phyloP scores from a whole-genome alignment of 2,888 invertebrate species.

The Cataglyphis cursor region DNA sequence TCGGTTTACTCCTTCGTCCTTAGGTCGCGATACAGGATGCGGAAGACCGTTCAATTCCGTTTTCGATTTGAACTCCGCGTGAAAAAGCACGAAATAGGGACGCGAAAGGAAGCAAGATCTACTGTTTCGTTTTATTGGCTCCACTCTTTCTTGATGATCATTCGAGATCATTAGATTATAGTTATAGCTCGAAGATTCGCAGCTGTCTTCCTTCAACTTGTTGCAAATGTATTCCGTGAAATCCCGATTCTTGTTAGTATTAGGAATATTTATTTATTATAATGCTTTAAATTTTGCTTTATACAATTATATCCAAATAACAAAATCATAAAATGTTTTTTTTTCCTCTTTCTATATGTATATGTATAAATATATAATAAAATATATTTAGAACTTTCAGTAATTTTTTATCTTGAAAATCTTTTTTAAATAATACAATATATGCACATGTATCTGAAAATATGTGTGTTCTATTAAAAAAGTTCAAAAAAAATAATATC shows the following conservation, averaged over 20 bases:
- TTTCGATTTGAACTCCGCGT: slow-evolving; percentile 67
- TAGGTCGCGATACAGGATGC: slow-evolving; percentile 67
- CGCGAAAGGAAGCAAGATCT: not conserved
- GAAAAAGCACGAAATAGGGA: not conserved
- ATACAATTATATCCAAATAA: not conserved
- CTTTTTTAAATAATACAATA: not conserved
- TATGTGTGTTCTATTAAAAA: not conserved
- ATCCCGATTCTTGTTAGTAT: not conserved
- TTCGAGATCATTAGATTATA: slow-evolving; percentile 17
- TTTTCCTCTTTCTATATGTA: not conserved
- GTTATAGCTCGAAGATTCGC: slow-evolving; percentile 1
- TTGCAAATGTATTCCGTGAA: slow-evolving; percentile 11
- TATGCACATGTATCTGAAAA: not conserved
- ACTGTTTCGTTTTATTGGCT: slow-evolving; percentile 51
- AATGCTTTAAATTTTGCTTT: not conserved
- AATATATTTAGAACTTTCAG: not conserved
- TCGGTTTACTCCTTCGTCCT: slow-evolving; percentile 70
- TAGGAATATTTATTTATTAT: not conserved
- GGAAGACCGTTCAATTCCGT: slow-evolving; percentile 68
- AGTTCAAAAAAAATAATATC: not conserved
- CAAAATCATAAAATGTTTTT: not conserved
- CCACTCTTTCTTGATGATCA: slow-evolving; percentile 10
- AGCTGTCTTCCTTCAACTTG: slow-evolving; percentile 17
- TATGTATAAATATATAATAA: not conserved
- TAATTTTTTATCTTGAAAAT: not conserved